These are phyloP conservation scores for Tetragonisca angustula DNA, from an alignment of 2,888 invertebrate species.

Conservation along the genomic window DNA sequence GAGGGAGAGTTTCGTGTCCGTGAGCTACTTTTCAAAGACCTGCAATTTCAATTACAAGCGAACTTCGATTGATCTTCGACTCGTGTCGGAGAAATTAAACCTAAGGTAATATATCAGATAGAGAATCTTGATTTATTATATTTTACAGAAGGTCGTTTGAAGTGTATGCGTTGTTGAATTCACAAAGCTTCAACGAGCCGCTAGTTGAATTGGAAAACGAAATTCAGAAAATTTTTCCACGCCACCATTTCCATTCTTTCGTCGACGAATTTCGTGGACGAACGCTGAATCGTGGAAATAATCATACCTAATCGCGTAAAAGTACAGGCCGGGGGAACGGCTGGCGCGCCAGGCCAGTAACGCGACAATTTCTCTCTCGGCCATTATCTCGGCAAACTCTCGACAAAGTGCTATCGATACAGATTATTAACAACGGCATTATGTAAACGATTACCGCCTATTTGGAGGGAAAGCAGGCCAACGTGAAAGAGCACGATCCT, in stretches of 20 bases:
- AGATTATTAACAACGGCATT: constrained; percentile 17
- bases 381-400: not conserved
- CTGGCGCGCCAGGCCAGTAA: not conserved
- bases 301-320: not conserved
- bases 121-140: too few relatives aligned
- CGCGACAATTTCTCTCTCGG: not conserved
- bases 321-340: too few relatives aligned
- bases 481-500: constrained; percentile 1
- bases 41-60: not conserved
- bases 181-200: too few relatives aligned
- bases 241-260: too few relatives aligned
- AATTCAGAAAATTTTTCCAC: too few relatives aligned
- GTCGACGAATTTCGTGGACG: too few relatives aligned
- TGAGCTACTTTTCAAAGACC: not conserved
- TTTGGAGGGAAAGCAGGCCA: constrained; percentile 1
- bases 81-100: too few relatives aligned
- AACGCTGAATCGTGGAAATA: not conserved
- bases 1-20: not conserved
- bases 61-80: not conserved
- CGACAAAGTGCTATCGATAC: not conserved
- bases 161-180: too few relatives aligned
- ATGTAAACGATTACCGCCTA: constrained; percentile 10
- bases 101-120: too few relatives aligned
- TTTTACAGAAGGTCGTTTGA: too few relatives aligned
- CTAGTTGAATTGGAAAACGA: too few relatives aligned